phyloP scores from a whole-genome alignment of 1,140 invertebrate species.

The Zaprionus gabonicus region DNA sequence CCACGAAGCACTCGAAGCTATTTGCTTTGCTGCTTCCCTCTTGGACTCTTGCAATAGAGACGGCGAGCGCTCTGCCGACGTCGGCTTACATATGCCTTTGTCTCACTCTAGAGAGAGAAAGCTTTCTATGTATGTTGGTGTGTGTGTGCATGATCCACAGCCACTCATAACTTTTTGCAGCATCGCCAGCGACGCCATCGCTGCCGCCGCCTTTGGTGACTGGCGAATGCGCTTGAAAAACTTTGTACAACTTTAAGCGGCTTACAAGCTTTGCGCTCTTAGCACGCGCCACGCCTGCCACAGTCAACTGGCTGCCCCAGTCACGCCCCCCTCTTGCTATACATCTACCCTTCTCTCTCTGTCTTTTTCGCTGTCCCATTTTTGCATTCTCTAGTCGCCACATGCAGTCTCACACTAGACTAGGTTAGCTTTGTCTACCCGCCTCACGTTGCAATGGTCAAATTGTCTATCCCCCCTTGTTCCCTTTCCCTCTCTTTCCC shows the following conservation, averaged over 20 bases:
- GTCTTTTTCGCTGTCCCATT: not conserved
- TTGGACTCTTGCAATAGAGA: slow-evolving; percentile 40
- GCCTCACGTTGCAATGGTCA: not conserved
- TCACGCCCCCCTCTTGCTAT: not conserved
- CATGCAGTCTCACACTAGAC: slow-evolving; percentile 5
- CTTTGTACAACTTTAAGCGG: slow-evolving; percentile 83
- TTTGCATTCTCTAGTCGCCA: not conserved
- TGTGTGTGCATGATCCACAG: slow-evolving; percentile 43
- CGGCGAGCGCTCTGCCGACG: slow-evolving; percentile 23
- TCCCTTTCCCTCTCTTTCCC: not conserved
- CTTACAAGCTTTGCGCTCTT: slow-evolving; percentile 81
- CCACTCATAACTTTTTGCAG: slow-evolving; percentile 75
- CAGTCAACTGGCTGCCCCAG: not conserved
- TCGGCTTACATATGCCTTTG: slow-evolving; percentile 44
- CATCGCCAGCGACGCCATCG: slow-evolving; percentile 30
- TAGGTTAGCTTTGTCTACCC: not conserved
- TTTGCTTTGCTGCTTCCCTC: slow-evolving; percentile 24
- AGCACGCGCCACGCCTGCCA: slow-evolving; percentile 52
- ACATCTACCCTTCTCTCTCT: not conserved
- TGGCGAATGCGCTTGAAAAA: slow-evolving; percentile 81
- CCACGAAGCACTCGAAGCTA: slow-evolving; percentile 2
- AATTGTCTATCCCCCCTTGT: not conserved
- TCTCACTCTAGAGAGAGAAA: not conserved
- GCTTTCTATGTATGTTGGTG: slow-evolving; percentile 10
- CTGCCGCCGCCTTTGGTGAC: slow-evolving; percentile 78